These are phyloP conservation scores for Macrosoma leucophasiata DNA, from an alignment of 2,888 invertebrate genomes.

Conservation along the genomic window DNA sequence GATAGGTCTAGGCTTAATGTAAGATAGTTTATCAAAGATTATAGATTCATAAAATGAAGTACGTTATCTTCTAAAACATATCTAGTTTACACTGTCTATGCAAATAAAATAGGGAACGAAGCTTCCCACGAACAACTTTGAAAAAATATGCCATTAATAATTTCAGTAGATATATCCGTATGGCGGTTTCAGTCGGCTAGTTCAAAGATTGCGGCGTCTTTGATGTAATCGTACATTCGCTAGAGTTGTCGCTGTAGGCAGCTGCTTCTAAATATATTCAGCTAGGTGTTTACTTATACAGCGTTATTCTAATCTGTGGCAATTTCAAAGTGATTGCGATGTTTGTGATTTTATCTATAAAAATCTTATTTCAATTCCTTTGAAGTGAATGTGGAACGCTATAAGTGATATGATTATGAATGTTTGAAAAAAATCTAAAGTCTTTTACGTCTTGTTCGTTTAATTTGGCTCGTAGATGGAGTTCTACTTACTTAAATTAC, in stretches of 20 bases:
- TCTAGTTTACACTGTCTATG: conserved; percentile 14
- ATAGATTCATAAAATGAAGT: no score
- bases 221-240: conserved; percentile 40
- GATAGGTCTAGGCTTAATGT: no score
- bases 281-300: conserved; percentile 26
- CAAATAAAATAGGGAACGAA: no score
- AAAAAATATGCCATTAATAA: conserved; percentile 29
- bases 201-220: conserved; percentile 58
- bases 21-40: no score
- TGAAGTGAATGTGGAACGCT: conserved; percentile 5
- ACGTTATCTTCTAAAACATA: no score
- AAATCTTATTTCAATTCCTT: conserved; percentile 8
- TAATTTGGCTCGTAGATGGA: neutral
- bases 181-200: conserved; percentile 46
- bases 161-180: conserved; percentile 28
- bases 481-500: neutral
- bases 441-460: neutral
- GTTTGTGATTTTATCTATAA: no score
- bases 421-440: neutral
- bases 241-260: conserved; percentile 40
- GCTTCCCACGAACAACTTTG: conserved; percentile 8
- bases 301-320: neutral
- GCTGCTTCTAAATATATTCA: conserved; percentile 42
- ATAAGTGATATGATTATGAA: neutral
- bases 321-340: no score